phyloP scores from a whole-genome alignment of 2,797 vertebrate species.

The Hippoglossus hippoglossus region DNA sequence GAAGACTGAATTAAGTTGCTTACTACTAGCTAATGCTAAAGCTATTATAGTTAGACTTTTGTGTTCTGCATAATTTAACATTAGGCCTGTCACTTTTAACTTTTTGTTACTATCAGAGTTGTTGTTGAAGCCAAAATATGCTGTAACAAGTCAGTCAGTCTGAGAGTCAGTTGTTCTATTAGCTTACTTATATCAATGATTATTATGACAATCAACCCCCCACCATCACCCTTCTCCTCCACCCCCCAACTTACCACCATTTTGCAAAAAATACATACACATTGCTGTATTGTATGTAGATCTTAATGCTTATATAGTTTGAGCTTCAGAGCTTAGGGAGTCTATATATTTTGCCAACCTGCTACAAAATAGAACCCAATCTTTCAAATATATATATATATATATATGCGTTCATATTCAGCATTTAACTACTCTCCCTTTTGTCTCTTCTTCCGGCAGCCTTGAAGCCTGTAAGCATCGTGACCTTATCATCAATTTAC shows the following conservation, averaged over 20 bases:
- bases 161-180: not conserved
- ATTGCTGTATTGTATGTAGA: not conserved
- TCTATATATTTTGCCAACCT: not conserved
- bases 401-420: not conserved
- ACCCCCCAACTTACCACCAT: not conserved
- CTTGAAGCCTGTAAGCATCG: not conserved
- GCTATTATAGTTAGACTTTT: not conserved
- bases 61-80: not conserved
- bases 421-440: not conserved
- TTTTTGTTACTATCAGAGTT: too few species aligned
- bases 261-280: not conserved
- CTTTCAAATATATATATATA: too few species aligned
- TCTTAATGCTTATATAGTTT: not conserved
- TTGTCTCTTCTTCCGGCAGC: not conserved
- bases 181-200: not conserved
- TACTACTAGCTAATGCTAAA: not conserved
- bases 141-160: not conserved
- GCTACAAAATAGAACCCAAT: not conserved
- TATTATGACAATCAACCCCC: not conserved
- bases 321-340: not conserved
- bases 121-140: too few species aligned
- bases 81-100: too few species aligned
- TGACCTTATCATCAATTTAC: slow-evolving; percentile 6
- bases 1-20: not conserved
- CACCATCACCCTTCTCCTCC: too few species aligned